Evolutionary conservation across 2,888 invertebrate genomes (phyloP), one percentile per base, ranked within the genome.

Genomic region (Tromatobia lineatoria): DNA sequence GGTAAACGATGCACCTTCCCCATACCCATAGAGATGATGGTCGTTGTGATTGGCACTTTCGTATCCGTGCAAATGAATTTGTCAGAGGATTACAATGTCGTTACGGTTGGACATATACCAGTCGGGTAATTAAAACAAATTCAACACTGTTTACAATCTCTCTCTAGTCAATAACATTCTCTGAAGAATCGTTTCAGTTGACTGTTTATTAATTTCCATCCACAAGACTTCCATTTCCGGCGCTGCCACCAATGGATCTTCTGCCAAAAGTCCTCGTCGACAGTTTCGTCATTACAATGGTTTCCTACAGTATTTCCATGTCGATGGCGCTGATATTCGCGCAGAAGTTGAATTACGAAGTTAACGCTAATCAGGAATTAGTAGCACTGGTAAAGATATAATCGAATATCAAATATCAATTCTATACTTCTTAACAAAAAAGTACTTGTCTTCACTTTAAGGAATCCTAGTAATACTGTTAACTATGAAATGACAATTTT

Each of bases 11-110:
- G 96, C 54, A 94, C 95, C 11, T 95, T 98, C 87, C 98, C 98
- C 0, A 95, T 98, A 75, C 98, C 98, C 2, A 96, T 98, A 89
- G 98, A 98, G 94, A 94, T 98, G 87, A 94, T 98, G 7, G 96
- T 96, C 0, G 97, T 98, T 0, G 94, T 96, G 2, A 89, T 95
- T 1, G 97, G 97, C 6, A 98, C 98, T 0, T 88, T 96, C 0
- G 94, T 95, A 2, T 97, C 97, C 0, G 95, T 95, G 87, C 95
- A 95, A 88, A 93, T 94, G 45, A 93, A 95, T 25, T 94, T 98
- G 4, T 92, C 95, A 15, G 94, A 93, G 2, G 91, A 92, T 0
- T 97, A 96, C 92, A 94, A 95, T 0, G 95, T 98, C 52, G 94
- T 94, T 2, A 95, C 96, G 4, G 96, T 98, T 3, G 97, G 97